A percentile compares a stretch with the other conserved stretches of the same genome.
Conservation (phyloP, 1,140 invertebrate species). For the Zeugodacus cucurbitae region DNA sequence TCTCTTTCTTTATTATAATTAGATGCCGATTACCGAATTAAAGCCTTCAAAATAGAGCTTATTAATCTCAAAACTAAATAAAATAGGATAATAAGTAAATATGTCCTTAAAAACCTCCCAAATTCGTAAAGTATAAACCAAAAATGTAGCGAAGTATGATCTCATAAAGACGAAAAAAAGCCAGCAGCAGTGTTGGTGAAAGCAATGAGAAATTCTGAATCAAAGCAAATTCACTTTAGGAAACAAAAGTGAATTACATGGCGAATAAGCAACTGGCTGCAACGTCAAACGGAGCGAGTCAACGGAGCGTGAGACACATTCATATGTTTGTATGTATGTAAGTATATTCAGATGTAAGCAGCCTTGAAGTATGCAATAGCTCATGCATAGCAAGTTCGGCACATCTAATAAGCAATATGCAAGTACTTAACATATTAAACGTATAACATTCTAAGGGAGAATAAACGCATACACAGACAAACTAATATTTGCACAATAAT, state of each 20-base stretch:
- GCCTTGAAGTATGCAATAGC: background rate
- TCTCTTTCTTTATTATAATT: too few species aligned
- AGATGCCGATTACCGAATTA: too few species aligned
- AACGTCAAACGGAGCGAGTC: too few species aligned
- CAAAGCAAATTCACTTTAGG: constrained; percentile 16
- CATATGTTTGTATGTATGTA: too few species aligned
- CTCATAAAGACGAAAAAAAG: too few species aligned
- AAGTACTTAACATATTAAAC: constrained; percentile 16
- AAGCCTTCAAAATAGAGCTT: too few species aligned
- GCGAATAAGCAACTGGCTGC: background rate
- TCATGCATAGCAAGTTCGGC: constrained; percentile 6
- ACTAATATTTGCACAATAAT: background rate
- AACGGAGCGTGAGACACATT: background rate
- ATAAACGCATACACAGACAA: background rate
- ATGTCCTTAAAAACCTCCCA: too few species aligned
- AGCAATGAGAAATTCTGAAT: background rate
- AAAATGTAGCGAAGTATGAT: too few species aligned
- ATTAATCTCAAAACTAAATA: too few species aligned
- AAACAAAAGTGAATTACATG: background rate
- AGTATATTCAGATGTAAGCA: background rate
- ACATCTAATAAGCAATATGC: constrained; percentile 23
- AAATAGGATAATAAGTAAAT: too few species aligned
- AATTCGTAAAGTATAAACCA: too few species aligned
- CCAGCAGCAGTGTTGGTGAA: background rate
- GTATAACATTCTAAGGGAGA: background rate